These are phyloP conservation scores for Potorous gilbertii DNA, from an alignment of 2,797 vertebrate genomes.

Conservation along the genomic window DNA sequence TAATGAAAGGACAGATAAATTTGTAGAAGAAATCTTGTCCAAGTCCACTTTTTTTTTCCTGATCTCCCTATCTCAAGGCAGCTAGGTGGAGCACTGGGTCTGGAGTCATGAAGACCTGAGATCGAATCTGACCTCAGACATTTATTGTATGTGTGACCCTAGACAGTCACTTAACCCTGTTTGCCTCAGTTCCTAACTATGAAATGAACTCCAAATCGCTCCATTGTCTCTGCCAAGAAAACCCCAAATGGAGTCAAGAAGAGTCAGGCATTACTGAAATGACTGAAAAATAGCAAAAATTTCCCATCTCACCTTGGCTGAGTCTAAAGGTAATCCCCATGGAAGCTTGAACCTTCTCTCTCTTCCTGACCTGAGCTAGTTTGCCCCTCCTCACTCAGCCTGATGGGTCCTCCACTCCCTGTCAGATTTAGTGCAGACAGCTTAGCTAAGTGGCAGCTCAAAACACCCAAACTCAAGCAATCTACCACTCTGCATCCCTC, in stretches of 20 bases:
- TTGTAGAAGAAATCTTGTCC: not conserved
- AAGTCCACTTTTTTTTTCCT: not conserved
- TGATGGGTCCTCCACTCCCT: not conserved
- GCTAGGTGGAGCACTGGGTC: not conserved
- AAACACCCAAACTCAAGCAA: not conserved
- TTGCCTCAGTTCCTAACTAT: not conserved
- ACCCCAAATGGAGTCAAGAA: not conserved
- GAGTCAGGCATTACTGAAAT: not conserved
- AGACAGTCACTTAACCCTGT: not conserved
- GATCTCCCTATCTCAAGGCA: not conserved
- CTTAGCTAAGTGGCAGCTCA: not conserved
- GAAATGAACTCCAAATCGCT: not conserved
- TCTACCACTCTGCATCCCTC: not conserved
- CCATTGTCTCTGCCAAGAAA: not conserved
- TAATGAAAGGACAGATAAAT: not conserved
- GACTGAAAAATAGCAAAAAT: not conserved
- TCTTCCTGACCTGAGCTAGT: not conserved
- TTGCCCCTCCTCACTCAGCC: not conserved
- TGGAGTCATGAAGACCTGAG: not conserved
- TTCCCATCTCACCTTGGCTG: not conserved
- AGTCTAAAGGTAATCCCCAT: not conserved
- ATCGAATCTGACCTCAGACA: not conserved
- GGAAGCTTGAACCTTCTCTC: not conserved
- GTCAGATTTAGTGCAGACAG: not conserved
- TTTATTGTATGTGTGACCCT: not conserved